A percentile compares a stretch with the other conserved stretches of the same genome.
phyloP scores from a whole-genome alignment of 1,140 invertebrate species.

The Calosoma granatense region DNA sequence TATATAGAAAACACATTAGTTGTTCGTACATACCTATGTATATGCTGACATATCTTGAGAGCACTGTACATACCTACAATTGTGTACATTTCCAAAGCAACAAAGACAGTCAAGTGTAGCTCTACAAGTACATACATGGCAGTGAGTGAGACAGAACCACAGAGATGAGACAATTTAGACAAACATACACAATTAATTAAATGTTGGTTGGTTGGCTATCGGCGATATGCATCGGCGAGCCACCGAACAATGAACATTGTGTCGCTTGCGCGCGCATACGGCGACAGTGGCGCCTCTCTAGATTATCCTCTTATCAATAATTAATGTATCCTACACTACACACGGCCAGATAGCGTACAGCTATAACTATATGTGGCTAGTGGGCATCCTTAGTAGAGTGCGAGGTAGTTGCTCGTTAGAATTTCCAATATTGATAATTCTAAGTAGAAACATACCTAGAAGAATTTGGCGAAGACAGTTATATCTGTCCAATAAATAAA shows the following conservation, averaged over 20 bases:
- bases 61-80: not conserved
- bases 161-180: not conserved
- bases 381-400: too few relatives aligned
- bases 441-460: too few relatives aligned
- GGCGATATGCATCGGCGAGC: not conserved
- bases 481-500: too few relatives aligned
- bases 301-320: constrained; percentile 8
- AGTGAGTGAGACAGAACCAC: too few relatives aligned
- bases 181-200: constrained; percentile 8
- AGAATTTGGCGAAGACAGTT: too few relatives aligned
- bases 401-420: too few relatives aligned
- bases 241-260: not conserved
- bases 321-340: not conserved
- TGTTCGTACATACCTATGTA: not conserved
- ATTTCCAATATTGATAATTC: too few relatives aligned
- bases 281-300: not conserved
- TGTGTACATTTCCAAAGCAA: too few relatives aligned
- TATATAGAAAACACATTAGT: not conserved
- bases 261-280: not conserved
- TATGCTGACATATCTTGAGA: not conserved
- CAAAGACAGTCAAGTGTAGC: too few relatives aligned
- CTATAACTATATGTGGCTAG: too few relatives aligned
- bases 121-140: not conserved
- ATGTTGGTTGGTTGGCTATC: constrained; percentile 1
- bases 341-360: too few relatives aligned